Conservation (phyloP, 2,113 vertebrate species). For the Hippocampus guttulatus region DNA sequence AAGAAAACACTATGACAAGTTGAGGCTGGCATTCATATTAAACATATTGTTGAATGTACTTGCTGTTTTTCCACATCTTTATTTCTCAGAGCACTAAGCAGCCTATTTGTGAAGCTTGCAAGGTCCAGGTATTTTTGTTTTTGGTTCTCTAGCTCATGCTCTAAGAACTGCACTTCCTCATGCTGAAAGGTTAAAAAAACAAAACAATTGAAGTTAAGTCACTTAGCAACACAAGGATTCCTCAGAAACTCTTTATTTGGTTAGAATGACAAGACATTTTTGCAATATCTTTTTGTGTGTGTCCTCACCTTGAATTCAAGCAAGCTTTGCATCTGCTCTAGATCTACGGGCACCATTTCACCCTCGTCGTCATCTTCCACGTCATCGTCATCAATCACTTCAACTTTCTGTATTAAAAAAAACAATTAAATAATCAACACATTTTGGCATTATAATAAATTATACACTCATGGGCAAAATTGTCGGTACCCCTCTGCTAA, state of each 20-base stretch:
- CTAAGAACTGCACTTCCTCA: slow-evolving; percentile 92
- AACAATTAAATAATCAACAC: not conserved
- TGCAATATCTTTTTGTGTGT: not conserved
- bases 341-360: slow-evolving; percentile 82
- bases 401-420: slow-evolving; percentile 82
- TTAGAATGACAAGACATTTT: slow-evolving; percentile 2
- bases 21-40: not conserved
- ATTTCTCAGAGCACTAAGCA: slow-evolving; percentile 84
- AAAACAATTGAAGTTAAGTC: not conserved
- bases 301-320: slow-evolving; percentile 88
- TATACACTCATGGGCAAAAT: not conserved
- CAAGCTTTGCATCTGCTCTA: slow-evolving; percentile 88
- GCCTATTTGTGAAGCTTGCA: slow-evolving; percentile 83
- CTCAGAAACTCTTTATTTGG: no score
- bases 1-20: not conserved
- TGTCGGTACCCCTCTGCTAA: no score
- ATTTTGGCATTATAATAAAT: not conserved
- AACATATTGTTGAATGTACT: slow-evolving; percentile 59
- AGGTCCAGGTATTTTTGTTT: slow-evolving; percentile 91
- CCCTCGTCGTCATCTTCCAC: slow-evolving; percentile 75
- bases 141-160: slow-evolving; percentile 89
- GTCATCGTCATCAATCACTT: slow-evolving; percentile 79
- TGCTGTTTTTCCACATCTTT: slow-evolving; percentile 91
- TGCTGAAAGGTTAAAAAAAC: slow-evolving; percentile 72
- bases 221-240: not conserved